Base-by-base conservation (phyloP, 2,113 vertebrate genomes). In the Leucoraja erinaceus region DNA sequence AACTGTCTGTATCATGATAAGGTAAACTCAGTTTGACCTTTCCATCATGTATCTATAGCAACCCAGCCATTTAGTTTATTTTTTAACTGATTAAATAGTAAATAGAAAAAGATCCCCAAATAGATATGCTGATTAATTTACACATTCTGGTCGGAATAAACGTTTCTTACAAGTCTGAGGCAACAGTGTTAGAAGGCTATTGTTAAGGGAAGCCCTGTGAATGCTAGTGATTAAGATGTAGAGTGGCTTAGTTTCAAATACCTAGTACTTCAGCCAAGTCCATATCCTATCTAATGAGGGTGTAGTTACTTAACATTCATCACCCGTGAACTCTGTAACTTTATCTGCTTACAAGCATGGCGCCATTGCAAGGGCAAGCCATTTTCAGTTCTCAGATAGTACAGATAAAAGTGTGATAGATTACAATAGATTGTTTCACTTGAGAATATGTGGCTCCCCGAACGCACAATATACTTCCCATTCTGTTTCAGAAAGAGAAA, bases 291-390 rank as follows among this genome's bases (percentile, higher is more conserved):
- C 96, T 95, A 97, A 95, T 94, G 94, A 96, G 98, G 97, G 97
- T 96, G 97, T 95, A 97, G 97, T 97, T 97, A 97, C 98, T 97
- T 97, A 97, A 98, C 98, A 98, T 98, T 98, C 98, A 98, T 98
- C 98, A 98, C 97, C 93, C 95, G 96, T 97, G 97, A 97, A 97
- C 98, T 98, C 97, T 97, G 98, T 97, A 97, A 98, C 98, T 98
- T 98, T 99, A 99, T 99, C 98, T 98, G 97, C 96, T 95, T 95
- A 94, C 94, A 96, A 97, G 97, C 95, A 95, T 96, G 98, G 98
- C 98, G 98, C 98, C 98, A 98, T 96, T 96, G 96, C 96, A 96
- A 96, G 95, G 97, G 97, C 97, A 94, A 95, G 96, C 96, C 97
- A 97, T 96, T 97, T 97, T 97, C 95, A 94, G 96, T 96, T 96